Conservation (phyloP, 2,888 invertebrate genomes). For the Aleiodes alternator region DNA sequence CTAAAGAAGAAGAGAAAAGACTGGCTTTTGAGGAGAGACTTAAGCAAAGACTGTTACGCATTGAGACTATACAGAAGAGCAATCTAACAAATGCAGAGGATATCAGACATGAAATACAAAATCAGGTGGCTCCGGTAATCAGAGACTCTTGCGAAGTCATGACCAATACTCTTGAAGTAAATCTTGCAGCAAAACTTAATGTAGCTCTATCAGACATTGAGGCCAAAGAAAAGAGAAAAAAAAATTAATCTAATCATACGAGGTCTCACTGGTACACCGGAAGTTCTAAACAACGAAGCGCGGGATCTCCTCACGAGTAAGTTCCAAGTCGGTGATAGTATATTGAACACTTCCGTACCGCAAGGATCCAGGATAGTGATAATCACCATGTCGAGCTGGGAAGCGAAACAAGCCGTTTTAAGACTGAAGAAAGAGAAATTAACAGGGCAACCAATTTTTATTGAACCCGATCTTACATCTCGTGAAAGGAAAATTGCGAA, state of each 20-base stretch:
- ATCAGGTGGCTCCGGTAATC: not conserved
- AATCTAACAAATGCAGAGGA: not conserved
- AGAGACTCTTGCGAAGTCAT: not conserved
- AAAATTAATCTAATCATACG: not conserved
- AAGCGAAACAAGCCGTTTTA: no score
- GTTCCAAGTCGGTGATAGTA: not conserved
- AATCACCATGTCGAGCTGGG: no score
- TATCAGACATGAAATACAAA: not conserved
- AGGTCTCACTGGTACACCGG: not conserved
- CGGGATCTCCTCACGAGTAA: not conserved
- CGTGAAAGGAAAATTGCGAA: no score
- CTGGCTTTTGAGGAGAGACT: no score
- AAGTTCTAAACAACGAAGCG: not conserved
- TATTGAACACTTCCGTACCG: not conserved
- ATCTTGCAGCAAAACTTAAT: not conserved
- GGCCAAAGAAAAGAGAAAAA: not conserved
- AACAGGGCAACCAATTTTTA: no score
- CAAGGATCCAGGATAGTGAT: no score
- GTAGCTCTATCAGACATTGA: not conserved
- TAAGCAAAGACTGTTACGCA: no score
- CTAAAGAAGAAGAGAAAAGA: not conserved
- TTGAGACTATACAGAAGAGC: not conserved
- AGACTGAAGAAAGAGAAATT: no score
- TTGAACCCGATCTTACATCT: no score
- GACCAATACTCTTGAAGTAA: not conserved